A percentile compares a stretch with the other conserved stretches of the same genome.
phyloP scores from a whole-genome alignment of 92 coral and sea anemone species.

The Bergia sp. region DNA sequence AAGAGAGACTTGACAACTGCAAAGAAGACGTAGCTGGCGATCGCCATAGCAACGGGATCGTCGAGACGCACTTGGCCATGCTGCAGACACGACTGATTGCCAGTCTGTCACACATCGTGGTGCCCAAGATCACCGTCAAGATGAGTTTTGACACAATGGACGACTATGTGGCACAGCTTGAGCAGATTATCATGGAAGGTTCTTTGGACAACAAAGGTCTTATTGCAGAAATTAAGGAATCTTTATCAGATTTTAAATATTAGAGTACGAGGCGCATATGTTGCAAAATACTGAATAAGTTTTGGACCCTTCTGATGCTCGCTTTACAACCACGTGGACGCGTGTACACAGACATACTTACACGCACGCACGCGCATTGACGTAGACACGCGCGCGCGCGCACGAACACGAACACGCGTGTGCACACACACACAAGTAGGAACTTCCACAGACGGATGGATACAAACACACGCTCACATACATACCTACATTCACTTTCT shows the following conservation, averaged over 20 bases:
- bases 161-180: slow-evolving; percentile 77
- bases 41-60: slow-evolving; percentile 82
- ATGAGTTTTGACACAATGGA: slow-evolving; percentile 89
- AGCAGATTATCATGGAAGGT: slow-evolving; percentile 67
- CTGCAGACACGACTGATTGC: slow-evolving; percentile 94
- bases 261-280: slow-evolving; percentile 35
- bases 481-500: not conserved
- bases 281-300: not conserved
- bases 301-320: not conserved
- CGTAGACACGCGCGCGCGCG: not conserved
- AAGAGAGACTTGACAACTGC: slow-evolving; percentile 68
- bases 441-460: not conserved
- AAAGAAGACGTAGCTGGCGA: slow-evolving; percentile 79
- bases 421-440: not conserved
- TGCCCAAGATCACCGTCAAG: slow-evolving; percentile 80
- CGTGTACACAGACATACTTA: not conserved
- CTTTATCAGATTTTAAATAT: slow-evolving; percentile 87
- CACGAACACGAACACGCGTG: too few species aligned
- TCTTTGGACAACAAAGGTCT: slow-evolving; percentile 65
- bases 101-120: slow-evolving; percentile 82
- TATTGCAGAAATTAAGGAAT: slow-evolving; percentile 84
- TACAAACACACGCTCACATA: not conserved
- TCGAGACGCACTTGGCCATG: slow-evolving; percentile 90
- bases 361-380: not conserved
- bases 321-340: not conserved